Conservation (phyloP, 2,113 vertebrate genomes). For the Pyxicephalus adspersus region DNA sequence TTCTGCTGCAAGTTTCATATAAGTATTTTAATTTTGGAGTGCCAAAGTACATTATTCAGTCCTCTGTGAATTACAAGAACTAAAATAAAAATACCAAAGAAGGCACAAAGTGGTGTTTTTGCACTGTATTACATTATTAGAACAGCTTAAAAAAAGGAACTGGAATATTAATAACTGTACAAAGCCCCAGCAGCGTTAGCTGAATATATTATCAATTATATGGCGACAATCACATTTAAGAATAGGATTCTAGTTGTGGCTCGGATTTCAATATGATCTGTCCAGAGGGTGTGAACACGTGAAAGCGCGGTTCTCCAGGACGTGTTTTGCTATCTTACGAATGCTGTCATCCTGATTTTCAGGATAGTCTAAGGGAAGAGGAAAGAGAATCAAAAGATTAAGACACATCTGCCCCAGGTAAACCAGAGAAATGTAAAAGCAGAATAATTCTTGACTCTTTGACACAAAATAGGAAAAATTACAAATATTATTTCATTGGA, state of each 20-base stretch:
- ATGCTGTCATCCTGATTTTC: constrained; percentile 88
- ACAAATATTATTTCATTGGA: too few relatives aligned
- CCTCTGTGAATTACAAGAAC: background rate
- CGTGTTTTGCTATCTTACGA: constrained; percentile 85
- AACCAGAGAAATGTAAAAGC: background rate
- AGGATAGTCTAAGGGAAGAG: constrained; percentile 73
- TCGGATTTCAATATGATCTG: constrained; percentile 75
- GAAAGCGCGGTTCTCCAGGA: constrained; percentile 85
- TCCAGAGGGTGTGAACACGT: constrained; percentile 90
- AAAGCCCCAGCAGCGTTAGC: background rate
- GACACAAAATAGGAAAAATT: too few relatives aligned
- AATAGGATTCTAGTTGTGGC: background rate
- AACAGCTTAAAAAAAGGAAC: background rate
- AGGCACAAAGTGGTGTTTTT: background rate
- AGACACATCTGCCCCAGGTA: background rate
- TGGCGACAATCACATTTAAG: background rate
- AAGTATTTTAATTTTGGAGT: background rate
- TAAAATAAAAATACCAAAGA: background rate
- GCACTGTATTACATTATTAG: background rate
- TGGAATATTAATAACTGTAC: background rate
- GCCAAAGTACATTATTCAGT: background rate
- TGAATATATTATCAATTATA: background rate
- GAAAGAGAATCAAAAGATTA: background rate
- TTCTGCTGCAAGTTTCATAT: too few relatives aligned
- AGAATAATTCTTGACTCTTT: too few relatives aligned